A percentile compares a stretch with the other conserved stretches of the same genome.
Evolutionary conservation across 2,888 invertebrate species (phyloP).

Genomic region (Rotaria sp.): DNA sequence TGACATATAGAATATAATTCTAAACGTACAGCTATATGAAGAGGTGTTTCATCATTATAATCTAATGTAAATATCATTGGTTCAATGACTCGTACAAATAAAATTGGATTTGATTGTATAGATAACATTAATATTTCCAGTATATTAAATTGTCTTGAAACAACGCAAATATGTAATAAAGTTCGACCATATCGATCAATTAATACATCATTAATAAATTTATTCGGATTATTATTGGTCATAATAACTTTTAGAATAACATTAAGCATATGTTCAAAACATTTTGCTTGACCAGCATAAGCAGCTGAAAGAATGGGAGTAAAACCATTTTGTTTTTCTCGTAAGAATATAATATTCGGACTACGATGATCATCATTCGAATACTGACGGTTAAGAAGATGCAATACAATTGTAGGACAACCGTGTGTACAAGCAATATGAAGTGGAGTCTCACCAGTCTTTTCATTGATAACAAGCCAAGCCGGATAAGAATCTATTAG

Average conservation of each 20-base stretch:
- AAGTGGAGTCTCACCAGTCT: background rate
- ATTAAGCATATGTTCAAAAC: background rate
- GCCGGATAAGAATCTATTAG: background rate
- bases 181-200: background rate
- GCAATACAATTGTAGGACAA: background rate
- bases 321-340: constrained; percentile 2
- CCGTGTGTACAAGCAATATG: background rate
- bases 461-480: background rate
- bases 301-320: background rate
- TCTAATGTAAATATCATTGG: background rate
- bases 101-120: background rate
- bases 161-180: background rate
- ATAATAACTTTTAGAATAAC: background rate
- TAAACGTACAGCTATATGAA: background rate
- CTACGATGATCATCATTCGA: background rate
- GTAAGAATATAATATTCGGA: background rate
- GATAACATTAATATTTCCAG: background rate
- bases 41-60: background rate
- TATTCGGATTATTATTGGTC: background rate
- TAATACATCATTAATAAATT: background rate
- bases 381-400: background rate
- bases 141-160: background rate
- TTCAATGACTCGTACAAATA: background rate
- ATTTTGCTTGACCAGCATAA: background rate
- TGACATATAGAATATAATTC: background rate